Base-by-base conservation (phyloP, 2,888 invertebrate genomes). In the Euclidia mi region DNA sequence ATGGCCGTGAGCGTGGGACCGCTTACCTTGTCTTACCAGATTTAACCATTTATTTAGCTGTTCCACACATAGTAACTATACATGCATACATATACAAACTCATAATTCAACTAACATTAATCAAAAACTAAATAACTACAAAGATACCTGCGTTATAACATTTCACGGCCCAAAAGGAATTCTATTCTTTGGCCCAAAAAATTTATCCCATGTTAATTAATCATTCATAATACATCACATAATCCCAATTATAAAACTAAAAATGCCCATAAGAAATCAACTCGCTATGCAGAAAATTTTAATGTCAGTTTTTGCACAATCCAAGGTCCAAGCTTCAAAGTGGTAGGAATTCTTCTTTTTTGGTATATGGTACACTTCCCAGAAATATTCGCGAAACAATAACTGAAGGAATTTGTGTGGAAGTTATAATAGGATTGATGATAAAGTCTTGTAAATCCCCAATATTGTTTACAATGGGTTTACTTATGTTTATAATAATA, bases 261-360 rank as follows among this genome's bases (percentile, higher is more conserved):
- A 20, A 40, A 20, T 40, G 11, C 6, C 40, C 20, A 20, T 40
- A 40, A 40, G 40, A 40, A 40, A 11, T 1, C 15, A 12, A 1
- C 9, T 7, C 20, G 20, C 20, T 3, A 20, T 11, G 3, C 20
- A 2, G 20, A 15, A 11, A 18, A 35, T 35, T 28, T 34, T 25
- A 45, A 35, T 34, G 35, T 4, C 25, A 35, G 20, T 29, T 34
- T 45, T 45, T 45, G 12, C 35, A 9, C 12, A 11, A 40, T 3
- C 12, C 40, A 11, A n/a, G 4, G 38, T 11, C 32, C n/a, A 10
- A 37, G 15, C 14, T 10, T 34, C 17, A 18, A 20, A 20, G 17
- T 37, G 37, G 37, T 18, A 18, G 17, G 3, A 37, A 37, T 12
- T 40, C 14, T 25, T 40, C 11, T 20, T 11, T 20, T 12, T 2